Conservation (phyloP, 2,888 invertebrate species). For the Metalampra italica region DNA sequence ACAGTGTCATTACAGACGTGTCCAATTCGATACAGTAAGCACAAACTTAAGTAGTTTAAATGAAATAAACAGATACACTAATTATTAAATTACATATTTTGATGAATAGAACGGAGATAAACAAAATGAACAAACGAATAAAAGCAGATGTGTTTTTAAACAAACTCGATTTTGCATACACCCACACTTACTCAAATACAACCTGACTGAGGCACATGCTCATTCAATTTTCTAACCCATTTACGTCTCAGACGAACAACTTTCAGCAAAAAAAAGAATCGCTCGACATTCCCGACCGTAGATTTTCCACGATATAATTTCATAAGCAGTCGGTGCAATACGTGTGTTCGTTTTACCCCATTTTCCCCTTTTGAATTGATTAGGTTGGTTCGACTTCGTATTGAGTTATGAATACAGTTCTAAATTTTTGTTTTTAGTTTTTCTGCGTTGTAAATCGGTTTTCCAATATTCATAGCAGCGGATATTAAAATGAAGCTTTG, state of each 20-base stretch:
- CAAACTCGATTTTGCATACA: slow-evolving; percentile 36
- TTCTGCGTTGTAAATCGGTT: slow-evolving; percentile 29
- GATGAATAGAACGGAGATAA: slow-evolving; percentile 27
- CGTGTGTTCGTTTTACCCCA: slow-evolving; percentile 66
- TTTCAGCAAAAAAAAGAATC: slow-evolving; percentile 36
- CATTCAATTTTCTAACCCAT: slow-evolving; percentile 79
- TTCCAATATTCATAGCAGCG: slow-evolving; percentile 41
- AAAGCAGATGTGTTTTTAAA: slow-evolving; percentile 50
- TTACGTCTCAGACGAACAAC: slow-evolving; percentile 72
- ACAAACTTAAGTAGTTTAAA: too few species aligned
- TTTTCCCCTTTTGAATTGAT: slow-evolving; percentile 74
- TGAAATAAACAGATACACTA: too few species aligned
- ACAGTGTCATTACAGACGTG: too few species aligned
- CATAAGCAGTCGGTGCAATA: slow-evolving; percentile 62
- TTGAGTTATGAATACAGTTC: slow-evolving; percentile 65
- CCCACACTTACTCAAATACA: slow-evolving; percentile 65
- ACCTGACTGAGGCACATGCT: slow-evolving; percentile 56
- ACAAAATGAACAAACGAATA: slow-evolving; percentile 40
- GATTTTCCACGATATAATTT: slow-evolving; percentile 73
- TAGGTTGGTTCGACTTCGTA: slow-evolving; percentile 69
- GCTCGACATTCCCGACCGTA: slow-evolving; percentile 48
- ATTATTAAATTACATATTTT: too few species aligned
- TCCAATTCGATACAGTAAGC: too few species aligned
- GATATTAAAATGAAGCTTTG: slow-evolving; percentile 27
- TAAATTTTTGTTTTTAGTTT: slow-evolving; percentile 47